A percentile compares a stretch with the other conserved stretches of the same genome.
phyloP scores from a whole-genome alignment of 2,797 vertebrate genomes.

The Catamblyrhynchus diadema region DNA sequence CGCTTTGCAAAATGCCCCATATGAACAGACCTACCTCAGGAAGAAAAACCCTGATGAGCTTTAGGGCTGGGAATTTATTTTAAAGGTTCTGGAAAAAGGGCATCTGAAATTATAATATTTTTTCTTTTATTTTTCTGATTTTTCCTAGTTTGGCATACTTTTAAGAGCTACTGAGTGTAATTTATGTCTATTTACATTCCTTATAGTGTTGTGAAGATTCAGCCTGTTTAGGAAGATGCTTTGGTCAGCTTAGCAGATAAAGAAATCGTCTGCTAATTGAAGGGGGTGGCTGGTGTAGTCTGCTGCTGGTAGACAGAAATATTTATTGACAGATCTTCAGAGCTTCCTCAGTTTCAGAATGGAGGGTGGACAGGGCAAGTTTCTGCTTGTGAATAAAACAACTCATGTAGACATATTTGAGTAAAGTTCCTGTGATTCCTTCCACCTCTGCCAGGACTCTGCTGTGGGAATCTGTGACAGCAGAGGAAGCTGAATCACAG shows the following conservation, averaged over 20 bases:
- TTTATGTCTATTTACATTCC: neutral
- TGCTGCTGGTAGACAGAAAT: neutral
- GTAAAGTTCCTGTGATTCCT: neutral
- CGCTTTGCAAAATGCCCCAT: neutral
- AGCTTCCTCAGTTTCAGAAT: neutral
- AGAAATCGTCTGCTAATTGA: neutral
- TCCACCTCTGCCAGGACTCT: neutral
- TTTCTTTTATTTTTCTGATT: neutral
- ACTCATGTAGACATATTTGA: neutral
- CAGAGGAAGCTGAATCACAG: neutral
- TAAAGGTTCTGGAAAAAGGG: neutral
- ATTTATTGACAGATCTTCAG: neutral
- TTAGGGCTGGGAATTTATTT: neutral
- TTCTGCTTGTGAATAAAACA: neutral
- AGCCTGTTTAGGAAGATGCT: neutral
- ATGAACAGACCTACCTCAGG: neutral
- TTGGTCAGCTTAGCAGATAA: neutral
- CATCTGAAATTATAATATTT: neutral
- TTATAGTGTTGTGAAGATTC: neutral
- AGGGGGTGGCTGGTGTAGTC: neutral
- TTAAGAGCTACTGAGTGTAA: neutral
- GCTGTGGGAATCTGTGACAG: neutral
- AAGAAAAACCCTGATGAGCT: neutral
- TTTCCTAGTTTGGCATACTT: neutral
- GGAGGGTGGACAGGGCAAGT: neutral